Conservation (phyloP, 2,113 vertebrate genomes). For the Tupaia tana region DNA sequence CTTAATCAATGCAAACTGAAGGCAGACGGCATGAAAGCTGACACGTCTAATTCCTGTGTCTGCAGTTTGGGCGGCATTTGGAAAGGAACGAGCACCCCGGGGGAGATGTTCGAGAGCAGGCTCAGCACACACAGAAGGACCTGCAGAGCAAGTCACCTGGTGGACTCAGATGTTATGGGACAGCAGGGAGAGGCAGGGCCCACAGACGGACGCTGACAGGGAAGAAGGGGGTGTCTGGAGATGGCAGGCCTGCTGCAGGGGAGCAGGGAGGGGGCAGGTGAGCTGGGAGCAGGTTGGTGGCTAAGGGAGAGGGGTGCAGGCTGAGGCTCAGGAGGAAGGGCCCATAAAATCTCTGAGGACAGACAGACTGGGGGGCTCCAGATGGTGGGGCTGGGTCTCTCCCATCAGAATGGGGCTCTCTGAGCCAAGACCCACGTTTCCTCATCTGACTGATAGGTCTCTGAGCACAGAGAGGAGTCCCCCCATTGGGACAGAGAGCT, state of each 20-base stretch:
- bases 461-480: neutral
- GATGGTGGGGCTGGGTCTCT: neutral
- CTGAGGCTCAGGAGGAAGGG: neutral
- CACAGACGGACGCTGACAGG: neutral
- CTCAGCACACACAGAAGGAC: neutral
- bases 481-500: neutral
- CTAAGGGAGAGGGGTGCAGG: neutral
- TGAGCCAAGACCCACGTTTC: neutral
- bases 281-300: neutral
- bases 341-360: neutral
- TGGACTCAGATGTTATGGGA: neutral
- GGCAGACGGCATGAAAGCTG: neutral
- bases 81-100: neutral
- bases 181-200: too few relatives aligned
- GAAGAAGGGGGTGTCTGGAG: neutral
- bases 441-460: neutral
- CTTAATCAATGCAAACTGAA: slow-evolving; percentile 6
- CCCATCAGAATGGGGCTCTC: neutral
- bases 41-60: neutral
- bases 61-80: neutral
- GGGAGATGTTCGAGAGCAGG: neutral
- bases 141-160: neutral
- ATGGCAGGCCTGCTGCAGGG: neutral
- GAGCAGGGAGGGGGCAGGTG: neutral
- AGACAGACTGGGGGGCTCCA: neutral